These are phyloP conservation scores for Loris lydekkerianus DNA, from an alignment of 2,797 vertebrate species.

Conservation along the genomic window DNA sequence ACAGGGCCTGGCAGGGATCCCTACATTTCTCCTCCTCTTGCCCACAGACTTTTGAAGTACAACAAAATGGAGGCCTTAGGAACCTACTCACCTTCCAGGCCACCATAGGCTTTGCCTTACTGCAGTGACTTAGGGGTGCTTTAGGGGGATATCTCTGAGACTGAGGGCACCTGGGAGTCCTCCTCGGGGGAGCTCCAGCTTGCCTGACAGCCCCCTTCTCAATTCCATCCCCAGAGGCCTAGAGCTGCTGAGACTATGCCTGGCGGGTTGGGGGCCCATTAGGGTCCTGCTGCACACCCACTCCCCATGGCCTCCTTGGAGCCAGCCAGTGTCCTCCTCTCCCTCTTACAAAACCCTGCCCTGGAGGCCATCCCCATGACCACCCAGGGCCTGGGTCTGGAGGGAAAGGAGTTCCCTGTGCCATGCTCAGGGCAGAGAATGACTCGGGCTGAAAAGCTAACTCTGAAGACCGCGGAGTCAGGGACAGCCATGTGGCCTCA, in stretches of 20 bases:
- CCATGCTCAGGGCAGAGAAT: background rate
- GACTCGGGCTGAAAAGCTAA: background rate
- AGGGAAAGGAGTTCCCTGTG: background rate
- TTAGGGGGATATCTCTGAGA: background rate
- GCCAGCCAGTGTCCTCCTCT: background rate
- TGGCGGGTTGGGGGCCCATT: rapidly evolving
- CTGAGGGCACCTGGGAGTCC: background rate
- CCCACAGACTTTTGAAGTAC: background rate
- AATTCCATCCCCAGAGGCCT: background rate
- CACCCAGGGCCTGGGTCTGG: background rate
- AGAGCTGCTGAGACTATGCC: background rate
- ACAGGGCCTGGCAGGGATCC: constrained; percentile 51
- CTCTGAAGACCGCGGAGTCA: background rate
- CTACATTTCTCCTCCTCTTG: constrained; percentile 46
- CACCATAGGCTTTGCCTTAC: background rate
- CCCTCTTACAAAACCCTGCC: background rate
- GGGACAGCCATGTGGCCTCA: background rate
- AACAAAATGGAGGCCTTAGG: background rate
- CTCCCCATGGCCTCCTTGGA: background rate
- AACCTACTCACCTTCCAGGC: background rate
- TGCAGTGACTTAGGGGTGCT: background rate
- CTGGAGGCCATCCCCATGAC: background rate
- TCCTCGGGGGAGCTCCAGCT: background rate
- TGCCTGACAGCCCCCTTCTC: background rate
- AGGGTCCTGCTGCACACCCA: too few species aligned